A percentile compares a stretch with the other conserved stretches of the same genome.
Evolutionary conservation across 1,140 invertebrate species (phyloP).

Genomic region (Drosophila insularis): DNA sequence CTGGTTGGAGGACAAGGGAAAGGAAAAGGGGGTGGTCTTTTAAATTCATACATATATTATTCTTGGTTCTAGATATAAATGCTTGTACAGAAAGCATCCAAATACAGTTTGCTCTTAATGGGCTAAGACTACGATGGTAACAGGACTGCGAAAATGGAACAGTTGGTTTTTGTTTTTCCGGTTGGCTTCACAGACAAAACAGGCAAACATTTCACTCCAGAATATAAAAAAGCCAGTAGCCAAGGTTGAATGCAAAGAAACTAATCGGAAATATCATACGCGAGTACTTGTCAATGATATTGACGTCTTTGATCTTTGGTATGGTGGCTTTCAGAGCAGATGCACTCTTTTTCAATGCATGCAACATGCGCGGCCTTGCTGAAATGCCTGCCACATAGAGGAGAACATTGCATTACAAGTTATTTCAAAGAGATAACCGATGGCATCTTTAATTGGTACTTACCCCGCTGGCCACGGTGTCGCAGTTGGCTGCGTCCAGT

Average conservation of each 20-base stretch:
- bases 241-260: slow-evolving; percentile 96
- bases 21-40: background rate
- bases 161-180: too few relatives aligned
- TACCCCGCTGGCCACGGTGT: slow-evolving; percentile 85
- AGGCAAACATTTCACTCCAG: slow-evolving; percentile 83
- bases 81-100: slow-evolving; percentile 5
- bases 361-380: slow-evolving; percentile 88
- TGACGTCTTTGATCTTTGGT: slow-evolving; percentile 96
- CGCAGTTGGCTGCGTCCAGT: slow-evolving; percentile 84
- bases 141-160: background rate
- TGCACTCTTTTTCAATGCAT: slow-evolving; percentile 90
- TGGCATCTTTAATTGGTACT: background rate
- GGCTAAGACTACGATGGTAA: background rate
- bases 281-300: slow-evolving; percentile 98
- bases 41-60: background rate
- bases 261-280: slow-evolving; percentile 96
- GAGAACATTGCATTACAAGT: too few relatives aligned
- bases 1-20: too few relatives aligned
- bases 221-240: slow-evolving; percentile 97
- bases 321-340: slow-evolving; percentile 91
- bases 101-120: background rate
- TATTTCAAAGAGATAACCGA: background rate
- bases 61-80: background rate
- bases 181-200: too few relatives aligned
- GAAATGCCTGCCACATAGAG: slow-evolving; percentile 54